Evolutionary conservation across 2,113 vertebrate species (phyloP).

Genomic region (Neodontobutis hainanensis): DNA sequence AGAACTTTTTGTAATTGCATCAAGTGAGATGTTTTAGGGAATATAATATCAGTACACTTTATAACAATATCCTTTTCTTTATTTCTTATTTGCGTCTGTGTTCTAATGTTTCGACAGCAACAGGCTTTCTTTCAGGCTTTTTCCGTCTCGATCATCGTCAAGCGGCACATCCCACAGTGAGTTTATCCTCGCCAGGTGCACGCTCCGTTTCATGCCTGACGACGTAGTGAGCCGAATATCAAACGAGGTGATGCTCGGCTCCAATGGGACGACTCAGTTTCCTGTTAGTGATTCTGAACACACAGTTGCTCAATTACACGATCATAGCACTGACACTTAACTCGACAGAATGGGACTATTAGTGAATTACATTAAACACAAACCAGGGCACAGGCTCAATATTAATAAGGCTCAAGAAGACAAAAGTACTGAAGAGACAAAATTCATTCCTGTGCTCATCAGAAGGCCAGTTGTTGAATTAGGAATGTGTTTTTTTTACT

Average conservation of each 20-base stretch:
- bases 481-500: too few relatives aligned
- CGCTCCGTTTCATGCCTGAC: background rate
- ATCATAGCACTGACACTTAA: conserved; percentile 69
- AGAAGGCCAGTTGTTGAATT: too few relatives aligned
- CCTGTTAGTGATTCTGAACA: conserved; percentile 41
- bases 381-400: conserved; percentile 43
- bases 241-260: background rate
- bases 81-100: too few relatives aligned
- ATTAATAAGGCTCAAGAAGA: conserved; percentile 37
- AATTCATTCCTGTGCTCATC: too few relatives aligned
- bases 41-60: too few relatives aligned
- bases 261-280: background rate
- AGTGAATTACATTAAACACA: conserved; percentile 56
- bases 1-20: too few relatives aligned
- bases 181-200: background rate
- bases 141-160: background rate
- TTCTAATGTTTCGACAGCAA: background rate
- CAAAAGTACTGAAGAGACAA: too few relatives aligned
- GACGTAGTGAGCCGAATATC: background rate
- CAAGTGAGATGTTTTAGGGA: too few relatives aligned
- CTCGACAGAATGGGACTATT: conserved; percentile 59
- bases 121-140: background rate
- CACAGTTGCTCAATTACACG: conserved; percentile 36
- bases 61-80: too few relatives aligned
- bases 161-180: background rate